Conservation (phyloP, 2,888 invertebrate genomes). For the Hyles lineata region DNA sequence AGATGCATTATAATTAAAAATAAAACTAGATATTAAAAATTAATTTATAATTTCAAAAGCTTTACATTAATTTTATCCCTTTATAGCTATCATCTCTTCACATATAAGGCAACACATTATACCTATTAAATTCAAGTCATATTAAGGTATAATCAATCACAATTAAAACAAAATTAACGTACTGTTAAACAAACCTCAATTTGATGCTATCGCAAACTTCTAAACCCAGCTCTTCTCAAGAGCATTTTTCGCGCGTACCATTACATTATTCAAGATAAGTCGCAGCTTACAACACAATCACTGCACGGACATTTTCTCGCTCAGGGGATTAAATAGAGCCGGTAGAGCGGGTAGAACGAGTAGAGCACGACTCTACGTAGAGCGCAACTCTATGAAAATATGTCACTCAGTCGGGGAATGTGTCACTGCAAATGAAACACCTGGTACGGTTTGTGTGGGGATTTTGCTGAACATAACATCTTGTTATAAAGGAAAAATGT, state of each 20-base stretch:
- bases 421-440: constrained; percentile 1
- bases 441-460: not conserved
- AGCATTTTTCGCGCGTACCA: not conserved
- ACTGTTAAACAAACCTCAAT: not conserved
- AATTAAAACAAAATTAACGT: not conserved
- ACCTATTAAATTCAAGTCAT: too few relatives aligned
- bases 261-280: constrained; percentile 20
- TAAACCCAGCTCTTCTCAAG: not conserved
- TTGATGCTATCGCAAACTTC: too few relatives aligned
- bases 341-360: not conserved
- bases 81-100: too few relatives aligned
- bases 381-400: constrained; percentile 14
- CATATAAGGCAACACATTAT: too few relatives aligned
- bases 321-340: not conserved
- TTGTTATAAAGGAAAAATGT: too few relatives aligned
- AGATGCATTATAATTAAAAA: too few relatives aligned
- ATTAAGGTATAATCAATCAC: too few relatives aligned
- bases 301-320: constrained; percentile 18
- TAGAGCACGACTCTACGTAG: constrained; percentile 5
- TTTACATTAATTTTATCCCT: too few relatives aligned
- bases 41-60: too few relatives aligned
- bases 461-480: too few relatives aligned
- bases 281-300: constrained; percentile 19
- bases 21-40: too few relatives aligned
- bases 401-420: not conserved